Percentiles rank a stretch among this genome's conserved stretches.
phyloP scores from a whole-genome alignment of 2,888 invertebrate genomes.

The Chamaedrilus cognettii region DNA sequence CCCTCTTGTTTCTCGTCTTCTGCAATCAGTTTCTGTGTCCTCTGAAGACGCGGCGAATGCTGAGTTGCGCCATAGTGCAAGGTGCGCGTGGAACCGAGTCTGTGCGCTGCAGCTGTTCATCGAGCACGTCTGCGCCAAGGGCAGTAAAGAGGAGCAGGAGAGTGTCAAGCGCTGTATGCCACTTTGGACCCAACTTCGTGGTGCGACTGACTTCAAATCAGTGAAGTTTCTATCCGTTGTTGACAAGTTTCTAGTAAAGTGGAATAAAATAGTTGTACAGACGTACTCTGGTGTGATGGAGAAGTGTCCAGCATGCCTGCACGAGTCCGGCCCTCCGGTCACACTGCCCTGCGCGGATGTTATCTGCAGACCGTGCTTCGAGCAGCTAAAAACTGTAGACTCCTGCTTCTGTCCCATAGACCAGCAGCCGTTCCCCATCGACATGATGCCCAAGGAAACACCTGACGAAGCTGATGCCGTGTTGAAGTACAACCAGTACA shows the following conservation, averaged over 20 bases:
- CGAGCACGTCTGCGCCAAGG: constrained; percentile 43
- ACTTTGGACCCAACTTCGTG: constrained; percentile 43
- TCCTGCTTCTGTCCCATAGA: not conserved
- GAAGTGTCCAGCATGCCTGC: constrained; percentile 39
- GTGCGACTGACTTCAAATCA: constrained; percentile 43
- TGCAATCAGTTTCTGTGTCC: constrained; percentile 7
- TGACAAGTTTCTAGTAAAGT: constrained; percentile 44
- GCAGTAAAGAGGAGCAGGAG: constrained; percentile 26
- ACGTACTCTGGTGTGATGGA: constrained; percentile 23
- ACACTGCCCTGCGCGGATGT: constrained; percentile 46
- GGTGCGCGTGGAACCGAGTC: constrained; percentile 44
- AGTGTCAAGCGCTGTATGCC: constrained; percentile 40
- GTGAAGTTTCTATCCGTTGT: constrained; percentile 38
- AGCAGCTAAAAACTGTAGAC: constrained; percentile 31
- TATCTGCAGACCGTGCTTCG: constrained; percentile 44
- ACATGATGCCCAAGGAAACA: too few species aligned
- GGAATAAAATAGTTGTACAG: constrained; percentile 40
- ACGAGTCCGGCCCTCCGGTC: constrained; percentile 41
- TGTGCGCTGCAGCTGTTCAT: constrained; percentile 45
- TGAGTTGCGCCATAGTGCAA: too few species aligned
- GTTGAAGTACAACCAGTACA: constrained; percentile 28
- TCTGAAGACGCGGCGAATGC: too few species aligned
- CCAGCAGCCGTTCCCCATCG: too few species aligned
- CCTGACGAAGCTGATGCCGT: too few species aligned
- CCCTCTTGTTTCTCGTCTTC: constrained; percentile 35